These are phyloP conservation scores for Hesperia comma DNA, from an alignment of 2,888 invertebrate species.

Conservation along the genomic window DNA sequence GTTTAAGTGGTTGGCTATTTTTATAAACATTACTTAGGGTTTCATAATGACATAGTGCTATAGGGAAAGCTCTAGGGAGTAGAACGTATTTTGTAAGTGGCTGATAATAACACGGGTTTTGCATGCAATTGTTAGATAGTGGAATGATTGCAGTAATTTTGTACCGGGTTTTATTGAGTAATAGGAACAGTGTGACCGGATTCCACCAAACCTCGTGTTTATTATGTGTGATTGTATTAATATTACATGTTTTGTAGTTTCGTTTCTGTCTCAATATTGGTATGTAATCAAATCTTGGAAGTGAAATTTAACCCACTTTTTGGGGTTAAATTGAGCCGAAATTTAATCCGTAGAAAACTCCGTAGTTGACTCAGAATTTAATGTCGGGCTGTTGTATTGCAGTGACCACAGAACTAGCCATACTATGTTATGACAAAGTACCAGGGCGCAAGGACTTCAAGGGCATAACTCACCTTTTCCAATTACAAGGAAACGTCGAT, in stretches of 20 bases:
- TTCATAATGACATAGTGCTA: constrained; percentile 13
- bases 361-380: no score
- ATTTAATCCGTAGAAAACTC: no score
- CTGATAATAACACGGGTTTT: constrained; percentile 12
- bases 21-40: constrained; percentile 23
- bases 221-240: no score
- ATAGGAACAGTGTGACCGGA: neutral
- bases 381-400: no score
- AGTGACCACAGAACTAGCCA: no score
- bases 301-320: no score
- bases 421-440: neutral
- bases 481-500: constrained; percentile 70
- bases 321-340: no score
- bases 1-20: constrained; percentile 14
- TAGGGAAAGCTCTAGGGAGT: constrained; percentile 10
- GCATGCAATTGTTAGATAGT: constrained; percentile 11
- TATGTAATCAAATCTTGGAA: no score
- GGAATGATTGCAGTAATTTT: constrained; percentile 10
- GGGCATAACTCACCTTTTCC: constrained; percentile 57
- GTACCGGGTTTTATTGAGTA: neutral
- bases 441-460: constrained; percentile 1
- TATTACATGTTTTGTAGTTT: no score
- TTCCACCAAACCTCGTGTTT: neutral
- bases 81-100: constrained; percentile 18
- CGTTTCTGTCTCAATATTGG: no score